Evolutionary conservation across 2,113 vertebrate genomes (phyloP), one percentile per base, ranked within the genome.

Genomic region (Myocastor coypus): DNA sequence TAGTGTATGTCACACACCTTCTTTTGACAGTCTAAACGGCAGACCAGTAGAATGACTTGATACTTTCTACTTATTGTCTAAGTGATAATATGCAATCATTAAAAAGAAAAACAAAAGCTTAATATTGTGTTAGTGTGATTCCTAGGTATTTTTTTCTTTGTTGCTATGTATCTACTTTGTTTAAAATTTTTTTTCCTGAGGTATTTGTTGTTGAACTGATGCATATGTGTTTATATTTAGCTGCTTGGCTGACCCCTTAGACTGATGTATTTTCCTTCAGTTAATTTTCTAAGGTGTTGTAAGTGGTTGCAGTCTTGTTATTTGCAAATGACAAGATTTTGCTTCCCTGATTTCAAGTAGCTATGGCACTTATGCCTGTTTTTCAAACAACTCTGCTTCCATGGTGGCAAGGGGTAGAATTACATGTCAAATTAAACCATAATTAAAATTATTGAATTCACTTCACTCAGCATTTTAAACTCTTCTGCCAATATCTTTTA

Each of bases 1-100:
- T 93, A 77, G 81, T 92, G 93, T 97, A 69, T 64, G 87, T 82
- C 69, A 71, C 0, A 10, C 63, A 84, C 77, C 84, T 96, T 92
- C 40, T 92, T 75, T 84, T 83, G 40, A 81, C 7, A 52, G 32
- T 97, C 89, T 92, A 96, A 93, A 84, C 46, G 87, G 37, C 64
- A 81, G 5, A 80, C 22, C 37, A 86, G 80, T 77, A 81, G 83
- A 89, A 87, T 52, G 75, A 55, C 82, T 75, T 81, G 17, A 20
- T 80, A 52, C 57, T 89, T 88, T 86, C 32, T 63, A 55, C 61
- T 83, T 73, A 93, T 34, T 50, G 73, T 68, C 24, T 86, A 37
- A 86, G 82, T 83, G 93, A 89, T 95, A 69, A 88, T 42, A 93
- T 20, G 22, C 69, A 19, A 3, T 87, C 94, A 50, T 26, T 63